phyloP scores from a whole-genome alignment of 2,113 vertebrate species.

The Actinemys pallida region DNA sequence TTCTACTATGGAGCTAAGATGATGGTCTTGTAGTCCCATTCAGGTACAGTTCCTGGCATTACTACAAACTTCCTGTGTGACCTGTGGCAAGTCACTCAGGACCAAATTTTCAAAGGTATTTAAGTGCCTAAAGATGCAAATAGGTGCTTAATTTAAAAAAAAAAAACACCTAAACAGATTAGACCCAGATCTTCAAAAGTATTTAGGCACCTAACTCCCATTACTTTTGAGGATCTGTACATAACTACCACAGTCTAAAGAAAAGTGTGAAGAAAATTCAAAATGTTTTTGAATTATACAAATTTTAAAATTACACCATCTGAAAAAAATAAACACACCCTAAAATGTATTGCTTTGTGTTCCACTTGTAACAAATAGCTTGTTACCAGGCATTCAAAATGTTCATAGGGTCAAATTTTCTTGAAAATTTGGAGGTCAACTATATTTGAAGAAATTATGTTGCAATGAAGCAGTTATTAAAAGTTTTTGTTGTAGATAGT shows the following conservation, averaged over 20 bases:
- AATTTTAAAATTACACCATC: neutral
- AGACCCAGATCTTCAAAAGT: neutral
- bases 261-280: neutral
- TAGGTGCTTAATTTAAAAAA: neutral
- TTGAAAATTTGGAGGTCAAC: neutral
- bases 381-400: slow-evolving; percentile 1
- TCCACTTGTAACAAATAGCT: neutral
- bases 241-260: neutral
- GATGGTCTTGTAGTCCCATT: neutral
- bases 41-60: neutral
- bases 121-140: neutral
- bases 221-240: too few species aligned
- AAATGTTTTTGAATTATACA: neutral
- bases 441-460: neutral
- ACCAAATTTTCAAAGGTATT: too few species aligned
- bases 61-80: neutral
- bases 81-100: neutral
- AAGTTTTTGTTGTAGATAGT: neutral
- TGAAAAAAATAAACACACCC: neutral
- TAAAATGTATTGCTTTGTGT: neutral
- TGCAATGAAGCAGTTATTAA: neutral
- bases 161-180: neutral
- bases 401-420: neutral
- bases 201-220: too few species aligned
- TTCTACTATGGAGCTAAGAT: neutral